Percentiles rank a stretch among this genome's conserved stretches.
Conservation (phyloP, 1,140 invertebrate species). For the Arctopsyche grandis region DNA sequence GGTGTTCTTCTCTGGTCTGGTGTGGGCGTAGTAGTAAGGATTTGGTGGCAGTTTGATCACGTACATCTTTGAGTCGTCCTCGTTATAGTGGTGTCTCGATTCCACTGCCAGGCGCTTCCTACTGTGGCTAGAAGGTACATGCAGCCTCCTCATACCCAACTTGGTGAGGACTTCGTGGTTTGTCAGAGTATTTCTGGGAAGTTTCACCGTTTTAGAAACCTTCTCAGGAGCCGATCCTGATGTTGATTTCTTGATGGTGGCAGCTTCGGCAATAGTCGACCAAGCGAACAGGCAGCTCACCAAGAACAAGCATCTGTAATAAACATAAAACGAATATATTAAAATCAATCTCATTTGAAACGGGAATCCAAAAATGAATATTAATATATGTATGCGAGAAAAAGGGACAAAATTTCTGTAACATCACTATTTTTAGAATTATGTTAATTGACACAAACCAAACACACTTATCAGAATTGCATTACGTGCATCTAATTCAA, state of each 20-base stretch:
- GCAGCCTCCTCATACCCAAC: constrained; percentile 62
- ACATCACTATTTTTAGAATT: too few relatives aligned
- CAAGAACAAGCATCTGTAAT: constrained; percentile 43
- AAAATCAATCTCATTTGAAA: too few relatives aligned
- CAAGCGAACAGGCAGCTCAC: constrained; percentile 42
- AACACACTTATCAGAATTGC: too few relatives aligned
- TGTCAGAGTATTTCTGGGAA: constrained; percentile 58
- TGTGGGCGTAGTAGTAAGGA: constrained; percentile 79
- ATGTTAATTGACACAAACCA: too few relatives aligned
- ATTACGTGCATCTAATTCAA: too few relatives aligned
- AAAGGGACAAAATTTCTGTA: too few relatives aligned
- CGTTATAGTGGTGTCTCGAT: constrained; percentile 72
- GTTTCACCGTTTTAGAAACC: constrained; percentile 56
- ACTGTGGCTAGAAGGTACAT: constrained; percentile 63
- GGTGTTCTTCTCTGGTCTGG: constrained; percentile 64
- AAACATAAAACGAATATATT: constrained; percentile 17
- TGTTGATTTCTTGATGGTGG: constrained; percentile 36
- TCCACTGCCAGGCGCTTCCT: constrained; percentile 78
- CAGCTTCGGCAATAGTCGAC: constrained; percentile 33
- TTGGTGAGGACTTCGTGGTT: constrained; percentile 64
- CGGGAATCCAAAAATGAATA: too few relatives aligned
- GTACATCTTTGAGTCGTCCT: constrained; percentile 82
- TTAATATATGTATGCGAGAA: too few relatives aligned
- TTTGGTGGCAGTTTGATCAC: constrained; percentile 83
- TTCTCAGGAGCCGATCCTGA: neutral